A percentile compares a stretch with the other conserved stretches of the same genome.
Evolutionary conservation across 2,797 vertebrate species (phyloP).

Genomic region (Vespertilio murinus): DNA sequence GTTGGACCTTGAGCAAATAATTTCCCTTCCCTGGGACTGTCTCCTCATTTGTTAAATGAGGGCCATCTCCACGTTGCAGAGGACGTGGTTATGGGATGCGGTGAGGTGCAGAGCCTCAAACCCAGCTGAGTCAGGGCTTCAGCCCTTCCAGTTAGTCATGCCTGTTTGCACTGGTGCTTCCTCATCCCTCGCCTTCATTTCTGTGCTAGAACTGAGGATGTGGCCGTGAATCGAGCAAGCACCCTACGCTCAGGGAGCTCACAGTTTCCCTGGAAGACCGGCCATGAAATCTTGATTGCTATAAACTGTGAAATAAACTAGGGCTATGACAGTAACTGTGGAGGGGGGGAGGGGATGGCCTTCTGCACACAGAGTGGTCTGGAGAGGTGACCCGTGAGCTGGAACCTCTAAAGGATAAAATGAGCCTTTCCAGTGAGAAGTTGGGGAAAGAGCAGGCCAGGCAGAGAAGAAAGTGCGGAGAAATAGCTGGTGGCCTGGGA

Average conservation of each 20-base stretch:
- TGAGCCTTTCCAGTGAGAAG: background rate
- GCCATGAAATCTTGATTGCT: background rate
- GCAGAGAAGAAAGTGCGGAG: background rate
- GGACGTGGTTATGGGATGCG: background rate
- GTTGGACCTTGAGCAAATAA: background rate
- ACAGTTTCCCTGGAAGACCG: background rate
- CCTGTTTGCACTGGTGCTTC: no score
- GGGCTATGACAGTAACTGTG: accelerated
- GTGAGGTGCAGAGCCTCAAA: background rate
- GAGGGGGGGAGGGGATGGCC: background rate
- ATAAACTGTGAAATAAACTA: background rate
- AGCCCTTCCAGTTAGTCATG: background rate
- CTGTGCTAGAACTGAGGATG: background rate
- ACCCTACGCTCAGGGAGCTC: background rate
- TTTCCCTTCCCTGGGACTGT: background rate
- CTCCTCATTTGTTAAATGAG: background rate
- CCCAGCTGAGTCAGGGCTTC: background rate
- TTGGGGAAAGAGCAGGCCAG: background rate
- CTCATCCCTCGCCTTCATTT: background rate
- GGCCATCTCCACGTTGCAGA: background rate
- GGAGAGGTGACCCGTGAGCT: background rate
- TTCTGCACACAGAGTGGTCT: background rate
- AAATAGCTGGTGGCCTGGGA: background rate
- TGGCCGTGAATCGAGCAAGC: background rate
- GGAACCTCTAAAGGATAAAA: background rate